These are phyloP conservation scores for Micrasema longulum DNA, from an alignment of 1,140 invertebrate species.

Conservation along the genomic window DNA sequence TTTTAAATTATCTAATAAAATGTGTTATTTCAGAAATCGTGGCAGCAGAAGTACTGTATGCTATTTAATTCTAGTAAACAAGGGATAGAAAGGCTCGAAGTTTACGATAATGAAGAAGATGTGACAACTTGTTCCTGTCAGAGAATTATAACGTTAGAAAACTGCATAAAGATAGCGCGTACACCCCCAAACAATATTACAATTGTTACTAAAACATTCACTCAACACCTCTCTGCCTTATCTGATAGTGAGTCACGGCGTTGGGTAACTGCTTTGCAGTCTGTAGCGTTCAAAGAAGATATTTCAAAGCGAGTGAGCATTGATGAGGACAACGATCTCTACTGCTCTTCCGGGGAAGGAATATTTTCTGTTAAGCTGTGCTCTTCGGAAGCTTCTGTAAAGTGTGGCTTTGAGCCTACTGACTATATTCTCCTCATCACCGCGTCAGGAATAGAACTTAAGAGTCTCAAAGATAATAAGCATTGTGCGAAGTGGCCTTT, in stretches of 20 bases:
- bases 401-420: constrained; percentile 76
- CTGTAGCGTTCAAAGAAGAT: constrained; percentile 84
- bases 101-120: constrained; percentile 83
- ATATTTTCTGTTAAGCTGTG: constrained; percentile 83
- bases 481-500: constrained; percentile 88
- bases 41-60: constrained; percentile 82
- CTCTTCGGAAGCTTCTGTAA: constrained; percentile 80
- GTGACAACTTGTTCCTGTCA: constrained; percentile 71
- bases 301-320: constrained; percentile 72
- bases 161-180: constrained; percentile 86
- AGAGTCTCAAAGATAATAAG: constrained; percentile 73
- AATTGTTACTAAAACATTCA: constrained; percentile 79
- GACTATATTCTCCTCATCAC: constrained; percentile 82
- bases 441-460: constrained; percentile 78
- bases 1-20: no score
- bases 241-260: constrained; percentile 79
- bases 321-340: constrained; percentile 89
- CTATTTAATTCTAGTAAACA: constrained; percentile 84
- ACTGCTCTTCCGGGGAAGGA: constrained; percentile 84
- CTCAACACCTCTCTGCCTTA: constrained; percentile 77
- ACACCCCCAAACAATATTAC: constrained; percentile 71
- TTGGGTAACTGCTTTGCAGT: constrained; percentile 83
- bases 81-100: constrained; percentile 85
- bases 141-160: constrained; percentile 84
- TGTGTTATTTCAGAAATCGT: constrained; percentile 77